Conservation (phyloP, 2,888 invertebrate species). For the Drosophila melanosoma region DNA sequence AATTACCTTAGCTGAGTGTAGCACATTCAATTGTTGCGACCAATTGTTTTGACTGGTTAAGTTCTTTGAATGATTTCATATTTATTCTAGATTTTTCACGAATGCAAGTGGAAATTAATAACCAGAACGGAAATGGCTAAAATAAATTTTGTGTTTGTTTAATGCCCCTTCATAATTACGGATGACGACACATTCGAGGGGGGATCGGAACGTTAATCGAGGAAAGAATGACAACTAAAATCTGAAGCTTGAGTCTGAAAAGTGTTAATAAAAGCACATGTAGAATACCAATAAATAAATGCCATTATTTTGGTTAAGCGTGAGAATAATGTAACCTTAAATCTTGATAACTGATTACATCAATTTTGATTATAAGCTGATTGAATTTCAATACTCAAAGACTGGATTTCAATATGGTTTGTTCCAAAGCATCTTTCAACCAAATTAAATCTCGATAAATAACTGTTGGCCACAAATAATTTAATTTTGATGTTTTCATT, state of each 20-base stretch:
- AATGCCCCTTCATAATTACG: slow-evolving; percentile 10
- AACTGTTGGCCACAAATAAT: not conserved
- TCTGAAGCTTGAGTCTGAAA: not conserved
- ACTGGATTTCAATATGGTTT: not conserved
- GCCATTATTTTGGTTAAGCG: too few species aligned
- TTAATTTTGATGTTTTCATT: not conserved
- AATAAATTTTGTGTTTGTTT: slow-evolving; percentile 17
- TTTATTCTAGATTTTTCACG: slow-evolving; percentile 31
- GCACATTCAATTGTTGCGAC: slow-evolving; percentile 2
- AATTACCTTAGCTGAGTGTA: not conserved
- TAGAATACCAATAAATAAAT: too few species aligned
- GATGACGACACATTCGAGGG: slow-evolving; percentile 2
- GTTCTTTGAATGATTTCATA: slow-evolving; percentile 28
- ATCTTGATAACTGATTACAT: not conserved
- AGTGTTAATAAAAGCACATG: too few species aligned
- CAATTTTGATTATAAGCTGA: not conserved
- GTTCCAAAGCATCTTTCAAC: not conserved
- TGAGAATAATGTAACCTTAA: not conserved
- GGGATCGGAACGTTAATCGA: not conserved
- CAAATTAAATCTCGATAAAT: not conserved
- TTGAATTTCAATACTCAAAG: not conserved
- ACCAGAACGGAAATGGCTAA: slow-evolving; percentile 50
- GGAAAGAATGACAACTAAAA: not conserved
- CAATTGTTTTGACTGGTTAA: slow-evolving; percentile 16
- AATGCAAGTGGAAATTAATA: slow-evolving; percentile 62